Base-by-base conservation (phyloP, 2,888 invertebrate species). In the Drosophila testacea region DNA sequence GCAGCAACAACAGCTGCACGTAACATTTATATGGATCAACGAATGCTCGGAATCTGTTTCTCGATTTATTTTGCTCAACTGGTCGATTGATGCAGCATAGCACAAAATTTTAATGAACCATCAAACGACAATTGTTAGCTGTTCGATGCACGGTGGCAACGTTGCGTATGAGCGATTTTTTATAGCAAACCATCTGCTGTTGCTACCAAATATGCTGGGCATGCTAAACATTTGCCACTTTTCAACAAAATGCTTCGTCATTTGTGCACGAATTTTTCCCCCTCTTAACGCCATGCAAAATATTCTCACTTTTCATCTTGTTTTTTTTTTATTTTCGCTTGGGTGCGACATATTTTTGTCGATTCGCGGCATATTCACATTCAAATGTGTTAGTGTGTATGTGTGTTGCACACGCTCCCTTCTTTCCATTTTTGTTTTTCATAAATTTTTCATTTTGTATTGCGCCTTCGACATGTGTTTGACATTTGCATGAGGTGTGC, bases 401-500 rank as follows among this genome's bases (percentile, higher is more conserved):
- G 59, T 51, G 42, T 72, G 59, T 81, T 32, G 32, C 16, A 11
- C 42, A 27, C 4, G 28, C 52, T 27, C 11, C 65, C 56, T 70
- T 56, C 65, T 68, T 83, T 70, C 52, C 77, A 70, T 69, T 73
- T 67, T 60, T 62, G 48, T 63, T 77, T 76, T 72, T 72, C 79
- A 88, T 73, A 69, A 78, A 81, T 76, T 81, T 89, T 76, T 73
- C 73, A 87, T 89, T 84, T 89, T 73, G 76, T 78, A 72, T 84
- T 73, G 85, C 73, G 72, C 71, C 83, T 71, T 79, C 85, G 79
- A 83, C 89, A 89, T 85, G 73, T 89, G 89, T 89, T 87, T 79
- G 83, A 73, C 79, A 84, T 87, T 76, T 79, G 76, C 79, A 66
- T 56, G 62, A 64, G 79, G 68, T 74, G 46, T 39, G 13, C 27